Evolutionary conservation across 1,140 invertebrate species (phyloP).

Genomic region (Neodiprion virginianus): DNA sequence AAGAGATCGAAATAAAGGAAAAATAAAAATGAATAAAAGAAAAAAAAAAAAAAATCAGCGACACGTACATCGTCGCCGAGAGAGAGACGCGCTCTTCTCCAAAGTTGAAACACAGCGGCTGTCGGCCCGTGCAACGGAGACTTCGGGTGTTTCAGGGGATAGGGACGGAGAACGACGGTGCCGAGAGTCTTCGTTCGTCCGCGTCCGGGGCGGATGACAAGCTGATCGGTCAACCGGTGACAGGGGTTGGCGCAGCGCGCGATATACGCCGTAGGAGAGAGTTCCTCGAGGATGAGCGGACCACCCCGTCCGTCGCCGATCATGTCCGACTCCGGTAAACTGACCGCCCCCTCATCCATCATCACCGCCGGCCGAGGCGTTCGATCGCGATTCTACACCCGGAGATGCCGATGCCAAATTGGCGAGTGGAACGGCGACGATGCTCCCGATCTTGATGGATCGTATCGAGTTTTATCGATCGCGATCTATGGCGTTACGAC

Average conservation of each 20-base stretch:
- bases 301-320: constrained; percentile 57
- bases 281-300: constrained; percentile 46
- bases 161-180: neutral
- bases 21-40: no score
- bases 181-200: constrained; percentile 14
- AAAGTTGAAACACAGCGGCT: neutral
- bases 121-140: no score
- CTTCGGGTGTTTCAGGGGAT: no score
- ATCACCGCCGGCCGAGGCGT: constrained; percentile 45
- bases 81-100: no score
- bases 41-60: neutral
- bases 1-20: no score
- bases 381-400: constrained; percentile 25
- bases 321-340: constrained; percentile 61
- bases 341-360: constrained; percentile 63
- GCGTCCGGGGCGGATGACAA: constrained; percentile 49
- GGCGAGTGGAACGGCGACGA: neutral
- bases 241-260: constrained; percentile 39
- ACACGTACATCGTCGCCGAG: neutral
- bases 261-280: constrained; percentile 12
- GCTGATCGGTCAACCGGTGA: constrained; percentile 57
- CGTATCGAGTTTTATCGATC: no score
- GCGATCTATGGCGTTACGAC: no score
- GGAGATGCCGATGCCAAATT: neutral
- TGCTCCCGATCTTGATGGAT: neutral